Conservation (phyloP, 2,888 invertebrate species). For the Ametastegia equiseti region DNA sequence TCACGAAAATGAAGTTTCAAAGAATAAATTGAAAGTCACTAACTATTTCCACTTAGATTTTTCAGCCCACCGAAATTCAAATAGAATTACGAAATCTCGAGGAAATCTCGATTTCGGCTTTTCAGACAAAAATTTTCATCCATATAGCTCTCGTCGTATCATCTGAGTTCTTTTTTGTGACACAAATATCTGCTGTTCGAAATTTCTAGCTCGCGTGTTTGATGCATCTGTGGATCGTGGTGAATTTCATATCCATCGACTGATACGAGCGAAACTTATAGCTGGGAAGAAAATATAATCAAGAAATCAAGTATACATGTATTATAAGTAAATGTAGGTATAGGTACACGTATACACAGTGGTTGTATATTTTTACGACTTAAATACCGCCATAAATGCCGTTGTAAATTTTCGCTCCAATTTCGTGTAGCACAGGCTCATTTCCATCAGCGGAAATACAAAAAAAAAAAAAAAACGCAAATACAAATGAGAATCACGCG, state of each 20-base stretch:
- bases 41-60: constrained; percentile 8
- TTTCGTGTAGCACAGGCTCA: not conserved
- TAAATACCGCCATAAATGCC: constrained; percentile 33
- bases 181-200: not conserved
- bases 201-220: not conserved
- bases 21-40: constrained; percentile 36
- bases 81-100: not conserved
- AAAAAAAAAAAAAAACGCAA: not conserved
- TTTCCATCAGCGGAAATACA: not conserved
- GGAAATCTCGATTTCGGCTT: not conserved
- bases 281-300: constrained; percentile 6
- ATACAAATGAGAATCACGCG: not conserved
- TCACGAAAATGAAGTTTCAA: constrained; percentile 27
- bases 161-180: too few relatives aligned
- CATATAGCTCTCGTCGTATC: not conserved
- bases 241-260: constrained; percentile 16
- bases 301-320: constrained; percentile 6
- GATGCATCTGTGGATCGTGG: not conserved
- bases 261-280: not conserved
- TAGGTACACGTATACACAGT: not conserved
- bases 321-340: too few relatives aligned
- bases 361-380: constrained; percentile 35
- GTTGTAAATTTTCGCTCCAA: constrained; percentile 20
- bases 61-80: not conserved
- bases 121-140: not conserved